Percentiles rank a stretch among this genome's conserved stretches.
Conservation (phyloP, 2,888 invertebrate species). For the Apamea epomidion region DNA sequence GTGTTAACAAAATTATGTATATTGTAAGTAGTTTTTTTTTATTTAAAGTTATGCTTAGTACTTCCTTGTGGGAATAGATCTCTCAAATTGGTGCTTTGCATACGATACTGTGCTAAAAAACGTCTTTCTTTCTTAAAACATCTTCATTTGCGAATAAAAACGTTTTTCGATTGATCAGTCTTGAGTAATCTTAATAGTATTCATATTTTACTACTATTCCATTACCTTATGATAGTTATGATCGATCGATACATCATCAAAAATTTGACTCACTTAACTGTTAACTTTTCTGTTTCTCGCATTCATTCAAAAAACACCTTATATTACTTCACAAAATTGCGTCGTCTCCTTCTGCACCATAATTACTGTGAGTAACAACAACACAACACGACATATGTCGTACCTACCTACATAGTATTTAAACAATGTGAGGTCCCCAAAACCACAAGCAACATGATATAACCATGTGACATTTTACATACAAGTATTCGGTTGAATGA, state of each 20-base stretch:
- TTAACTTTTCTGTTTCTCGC: not conserved
- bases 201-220: not conserved
- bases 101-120: not conserved
- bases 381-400: constrained; percentile 18
- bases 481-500: constrained; percentile 67
- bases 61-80: not conserved
- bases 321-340: constrained; percentile 11
- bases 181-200: constrained; percentile 6
- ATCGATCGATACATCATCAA: constrained; percentile 8
- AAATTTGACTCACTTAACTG: not conserved
- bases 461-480: constrained; percentile 75
- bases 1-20: constrained; percentile 6
- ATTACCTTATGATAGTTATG: not conserved
- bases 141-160: not conserved
- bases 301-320: constrained; percentile 1
- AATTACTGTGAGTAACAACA: constrained; percentile 24
- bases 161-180: not conserved
- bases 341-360: not conserved
- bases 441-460: constrained; percentile 70
- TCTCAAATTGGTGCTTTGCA: not conserved
- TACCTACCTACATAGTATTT: constrained; percentile 25
- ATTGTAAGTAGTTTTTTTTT: constrained; percentile 3
- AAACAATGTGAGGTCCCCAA: constrained; percentile 68
- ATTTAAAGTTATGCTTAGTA: not conserved
- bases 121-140: not conserved